Base-by-base conservation (phyloP, 2,113 vertebrate genomes). In the Petromus typicus region DNA sequence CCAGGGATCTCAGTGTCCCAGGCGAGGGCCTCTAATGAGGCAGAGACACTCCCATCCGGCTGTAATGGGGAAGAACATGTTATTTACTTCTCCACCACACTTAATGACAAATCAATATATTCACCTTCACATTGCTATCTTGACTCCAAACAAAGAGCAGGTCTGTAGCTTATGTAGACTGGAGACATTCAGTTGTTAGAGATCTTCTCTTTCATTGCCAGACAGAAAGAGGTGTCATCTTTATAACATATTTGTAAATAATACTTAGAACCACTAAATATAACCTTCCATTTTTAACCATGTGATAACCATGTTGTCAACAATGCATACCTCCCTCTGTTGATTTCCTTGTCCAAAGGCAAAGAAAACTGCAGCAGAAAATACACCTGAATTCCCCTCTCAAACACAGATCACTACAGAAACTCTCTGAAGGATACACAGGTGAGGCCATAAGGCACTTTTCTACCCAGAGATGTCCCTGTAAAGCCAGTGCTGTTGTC, bases 81-180 rank as follows among this genome's bases (percentile, higher is more conserved):
- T 89, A 63, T 90, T 93, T 91, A 84, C 59, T 95, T 91, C 59
- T 63, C 40, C 87, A 87, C 16, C 34, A 69, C 40, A n/a, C 40
- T 82, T 94, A 82, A 90, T 83, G 63, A 57, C 90, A 61, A 94
- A 86, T 89, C 54, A 51, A 87, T 80, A 90, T 40, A 61, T 80
- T 94, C 40, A 20, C 45, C 23, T 96, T 86, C 66, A 14, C 63
- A 10, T 75, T 73, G 56, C 12, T 43, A 9, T 37, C 32, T 89
- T 37, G 40, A 59, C 13, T 86, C 5, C 2, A 22, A 89, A 89
- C 89, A 95, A 92, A 66, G 85, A 61, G 1, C 51, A 79, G 56
- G 34, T 75, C 40, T 2, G 79, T 87, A n/a, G n/a, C 69, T 87
- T 45, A 23, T 5, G 8, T 32, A 32, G 37, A 85, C 34, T 22